Evolutionary conservation across 1,140 invertebrate genomes (phyloP).

Genomic region (Aphelinus atriplicis): DNA sequence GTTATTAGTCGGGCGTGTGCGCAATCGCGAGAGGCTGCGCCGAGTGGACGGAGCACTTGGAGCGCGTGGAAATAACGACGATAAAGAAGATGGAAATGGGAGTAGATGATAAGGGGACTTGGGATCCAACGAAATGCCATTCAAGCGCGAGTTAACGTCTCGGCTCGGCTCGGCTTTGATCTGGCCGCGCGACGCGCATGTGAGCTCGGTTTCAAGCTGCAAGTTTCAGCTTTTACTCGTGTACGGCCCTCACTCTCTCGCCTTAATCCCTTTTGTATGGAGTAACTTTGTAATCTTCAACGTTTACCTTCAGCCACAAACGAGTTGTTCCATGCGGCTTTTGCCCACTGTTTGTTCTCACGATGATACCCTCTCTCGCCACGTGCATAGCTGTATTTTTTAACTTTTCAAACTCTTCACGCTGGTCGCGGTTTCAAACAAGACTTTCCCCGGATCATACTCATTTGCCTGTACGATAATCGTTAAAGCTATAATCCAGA

Average conservation of each 20-base stretch:
- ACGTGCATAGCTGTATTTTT: neutral
- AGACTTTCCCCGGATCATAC: too few species aligned
- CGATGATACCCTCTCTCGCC: slow-evolving; percentile 15
- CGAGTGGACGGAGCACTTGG: neutral
- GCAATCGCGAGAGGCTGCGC: too few species aligned
- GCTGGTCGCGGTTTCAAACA: too few species aligned
- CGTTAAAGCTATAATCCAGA: too few species aligned
- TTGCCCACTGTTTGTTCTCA: slow-evolving; percentile 11
- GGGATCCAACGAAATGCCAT: slow-evolving; percentile 31
- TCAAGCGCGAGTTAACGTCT: slow-evolving; percentile 29
- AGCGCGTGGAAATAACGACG: neutral
- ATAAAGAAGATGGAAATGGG: neutral
- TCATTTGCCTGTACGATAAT: too few species aligned
- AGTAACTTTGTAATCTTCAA: slow-evolving; percentile 27
- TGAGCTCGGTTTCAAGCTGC: slow-evolving; percentile 13
- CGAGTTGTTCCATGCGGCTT: slow-evolving; percentile 25
- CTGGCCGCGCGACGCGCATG: neutral
- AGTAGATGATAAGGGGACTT: slow-evolving; percentile 6
- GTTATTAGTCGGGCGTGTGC: too few species aligned
- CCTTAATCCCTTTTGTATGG: slow-evolving; percentile 30
- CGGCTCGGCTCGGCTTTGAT: slow-evolving; percentile 11
- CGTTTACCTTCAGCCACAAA: slow-evolving; percentile 19
- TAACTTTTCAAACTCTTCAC: too few species aligned
- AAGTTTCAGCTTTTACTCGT: slow-evolving; percentile 28
- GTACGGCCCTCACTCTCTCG: neutral